These are phyloP conservation scores for Apodemus sylvaticus DNA, from an alignment of 2,113 vertebrate genomes.

Conservation along the genomic window DNA sequence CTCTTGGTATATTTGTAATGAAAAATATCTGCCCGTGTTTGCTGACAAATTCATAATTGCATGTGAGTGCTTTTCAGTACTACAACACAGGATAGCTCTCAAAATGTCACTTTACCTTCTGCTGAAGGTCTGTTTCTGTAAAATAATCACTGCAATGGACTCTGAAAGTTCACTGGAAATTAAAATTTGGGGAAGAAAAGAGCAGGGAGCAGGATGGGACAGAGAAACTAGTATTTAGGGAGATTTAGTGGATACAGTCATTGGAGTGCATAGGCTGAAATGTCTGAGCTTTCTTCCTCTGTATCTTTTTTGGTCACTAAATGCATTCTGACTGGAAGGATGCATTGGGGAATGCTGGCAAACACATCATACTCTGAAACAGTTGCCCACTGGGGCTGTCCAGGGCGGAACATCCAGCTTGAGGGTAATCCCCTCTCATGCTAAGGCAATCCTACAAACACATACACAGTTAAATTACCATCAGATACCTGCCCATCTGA, in stretches of 20 bases:
- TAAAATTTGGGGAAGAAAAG: background rate
- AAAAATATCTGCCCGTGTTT: background rate
- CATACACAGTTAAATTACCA: background rate
- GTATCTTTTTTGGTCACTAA: background rate
- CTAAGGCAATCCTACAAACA: background rate
- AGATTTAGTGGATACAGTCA: background rate
- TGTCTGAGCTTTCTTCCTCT: background rate
- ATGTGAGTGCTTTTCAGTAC: background rate
- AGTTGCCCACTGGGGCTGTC: background rate
- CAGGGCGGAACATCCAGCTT: background rate
- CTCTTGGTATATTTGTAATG: background rate
- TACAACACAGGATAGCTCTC: background rate
- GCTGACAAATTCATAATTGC: background rate
- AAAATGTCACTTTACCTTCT: background rate
- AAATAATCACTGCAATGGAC: background rate
- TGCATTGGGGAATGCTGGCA: no score
- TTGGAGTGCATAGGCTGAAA: background rate
- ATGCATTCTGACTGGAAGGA: background rate
- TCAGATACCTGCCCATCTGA: background rate
- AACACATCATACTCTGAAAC: background rate
- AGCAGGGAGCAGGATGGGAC: background rate
- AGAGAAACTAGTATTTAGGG: background rate
- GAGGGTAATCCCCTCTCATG: background rate
- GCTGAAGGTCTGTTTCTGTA: background rate
- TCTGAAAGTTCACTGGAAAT: background rate